A percentile compares a stretch with the other conserved stretches of the same genome.
Evolutionary conservation across 2,888 invertebrate species (phyloP).

Genomic region (Synergus itoensis): DNA sequence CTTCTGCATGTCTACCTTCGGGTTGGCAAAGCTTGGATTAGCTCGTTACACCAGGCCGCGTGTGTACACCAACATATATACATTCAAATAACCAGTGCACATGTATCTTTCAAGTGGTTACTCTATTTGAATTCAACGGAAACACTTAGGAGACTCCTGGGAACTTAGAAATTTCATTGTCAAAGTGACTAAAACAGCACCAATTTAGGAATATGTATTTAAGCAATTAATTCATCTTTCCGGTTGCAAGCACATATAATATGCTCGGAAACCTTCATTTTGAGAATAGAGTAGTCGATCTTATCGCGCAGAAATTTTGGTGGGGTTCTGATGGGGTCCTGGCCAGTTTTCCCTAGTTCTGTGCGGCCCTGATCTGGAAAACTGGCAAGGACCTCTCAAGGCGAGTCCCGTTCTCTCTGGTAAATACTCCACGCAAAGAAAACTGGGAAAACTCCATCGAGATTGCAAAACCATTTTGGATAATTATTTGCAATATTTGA

Average conservation of each 20-base stretch:
- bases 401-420: too few relatives aligned
- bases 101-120: slow-evolving; percentile 6
- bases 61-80: background rate
- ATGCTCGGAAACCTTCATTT: too few relatives aligned
- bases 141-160: background rate
- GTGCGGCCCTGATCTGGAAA: background rate
- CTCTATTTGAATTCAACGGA: background rate
- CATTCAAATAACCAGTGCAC: background rate
- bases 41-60: background rate
- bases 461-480: too few relatives aligned
- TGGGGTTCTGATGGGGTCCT: too few relatives aligned
- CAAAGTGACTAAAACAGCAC: background rate
- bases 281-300: too few relatives aligned
- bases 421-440: too few relatives aligned
- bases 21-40: slow-evolving; percentile 5
- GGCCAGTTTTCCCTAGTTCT: too few relatives aligned
- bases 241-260: too few relatives aligned
- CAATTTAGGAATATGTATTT: background rate
- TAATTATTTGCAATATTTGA: too few relatives aligned
- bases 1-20: background rate
- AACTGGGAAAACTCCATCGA: too few relatives aligned
- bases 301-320: too few relatives aligned
- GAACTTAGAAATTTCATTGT: background rate
- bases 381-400: background rate
- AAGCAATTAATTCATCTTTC: background rate